Evolutionary conservation across 2,113 vertebrate genomes (phyloP).

Genomic region (Gallinago media): DNA sequence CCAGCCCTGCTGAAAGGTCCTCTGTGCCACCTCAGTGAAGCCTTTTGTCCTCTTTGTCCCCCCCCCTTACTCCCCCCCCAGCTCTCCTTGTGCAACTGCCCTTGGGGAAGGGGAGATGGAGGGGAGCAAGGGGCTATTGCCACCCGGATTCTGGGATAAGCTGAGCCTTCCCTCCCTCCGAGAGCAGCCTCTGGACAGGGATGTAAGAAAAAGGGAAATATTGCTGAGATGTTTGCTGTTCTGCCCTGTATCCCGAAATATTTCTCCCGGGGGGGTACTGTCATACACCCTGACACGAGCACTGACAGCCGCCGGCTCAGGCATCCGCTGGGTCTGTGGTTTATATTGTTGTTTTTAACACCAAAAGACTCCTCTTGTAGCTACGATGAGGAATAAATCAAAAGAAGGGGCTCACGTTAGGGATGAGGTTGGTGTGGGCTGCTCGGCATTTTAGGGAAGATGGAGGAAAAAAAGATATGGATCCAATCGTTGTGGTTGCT

Average conservation of each 20-base stretch:
- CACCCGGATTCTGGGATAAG: background rate
- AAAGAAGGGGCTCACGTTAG: background rate
- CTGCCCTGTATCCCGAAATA: background rate
- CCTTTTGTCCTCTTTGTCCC: background rate
- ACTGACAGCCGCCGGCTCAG: background rate
- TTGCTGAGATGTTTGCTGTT: background rate
- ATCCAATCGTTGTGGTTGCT: slow-evolving; percentile 40
- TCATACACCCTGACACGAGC: background rate
- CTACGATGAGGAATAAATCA: background rate
- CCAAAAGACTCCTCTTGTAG: background rate
- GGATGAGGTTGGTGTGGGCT: background rate
- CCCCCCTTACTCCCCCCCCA: too few species aligned
- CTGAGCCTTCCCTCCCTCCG: fast-evolving
- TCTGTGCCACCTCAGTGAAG: background rate
- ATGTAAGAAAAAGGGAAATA: background rate
- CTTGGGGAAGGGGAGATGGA: background rate
- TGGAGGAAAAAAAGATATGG: slow-evolving; percentile 39
- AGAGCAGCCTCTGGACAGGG: background rate
- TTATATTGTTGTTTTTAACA: background rate
- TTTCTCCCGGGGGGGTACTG: background rate
- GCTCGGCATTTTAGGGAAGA: slow-evolving; percentile 44
- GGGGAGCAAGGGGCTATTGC: background rate
- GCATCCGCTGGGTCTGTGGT: background rate
- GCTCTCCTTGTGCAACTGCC: background rate
- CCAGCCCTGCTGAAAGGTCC: background rate